Percentiles rank a stretch among this genome's conserved stretches.
Conservation (phyloP, 2,888 invertebrate species). For the Subacronicta megacephala region DNA sequence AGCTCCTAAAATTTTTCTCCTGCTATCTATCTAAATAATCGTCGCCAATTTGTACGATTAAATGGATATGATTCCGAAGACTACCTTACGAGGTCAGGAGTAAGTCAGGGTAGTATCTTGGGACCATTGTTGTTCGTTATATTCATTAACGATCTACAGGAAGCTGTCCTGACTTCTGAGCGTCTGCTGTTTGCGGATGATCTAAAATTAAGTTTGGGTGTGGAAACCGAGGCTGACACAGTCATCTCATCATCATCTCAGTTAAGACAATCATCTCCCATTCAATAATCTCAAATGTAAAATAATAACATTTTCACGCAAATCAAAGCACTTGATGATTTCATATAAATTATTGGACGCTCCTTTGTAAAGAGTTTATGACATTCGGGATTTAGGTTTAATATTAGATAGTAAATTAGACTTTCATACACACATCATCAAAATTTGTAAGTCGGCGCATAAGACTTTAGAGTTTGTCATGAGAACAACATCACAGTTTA, state of each 20-base stretch:
- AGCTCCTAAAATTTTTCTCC: neutral
- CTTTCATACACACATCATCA: slow-evolving; percentile 6
- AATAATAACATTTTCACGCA: neutral
- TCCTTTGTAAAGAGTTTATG: slow-evolving; percentile 6
- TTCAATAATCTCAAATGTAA: neutral
- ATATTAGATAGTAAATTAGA: slow-evolving; percentile 5
- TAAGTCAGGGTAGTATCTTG: slow-evolving; percentile 11
- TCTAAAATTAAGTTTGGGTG: neutral
- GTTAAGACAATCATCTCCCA: neutral
- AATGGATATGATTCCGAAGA: slow-evolving; percentile 1
- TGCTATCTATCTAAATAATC: slow-evolving; percentile 1
- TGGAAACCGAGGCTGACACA: neutral
- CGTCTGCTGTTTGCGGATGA: slow-evolving; percentile 8
- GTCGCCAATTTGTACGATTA: slow-evolving; percentile 2
- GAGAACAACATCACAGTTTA: slow-evolving; percentile 8
- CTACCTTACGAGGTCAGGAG: slow-evolving; percentile 9
- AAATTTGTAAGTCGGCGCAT: slow-evolving; percentile 10
- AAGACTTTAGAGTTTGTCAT: slow-evolving; percentile 8
- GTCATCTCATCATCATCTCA: too few species aligned
- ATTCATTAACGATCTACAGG: slow-evolving; percentile 3
- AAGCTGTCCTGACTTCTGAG: neutral
- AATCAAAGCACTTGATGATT: slow-evolving; percentile 2
- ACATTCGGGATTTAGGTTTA: slow-evolving; percentile 8
- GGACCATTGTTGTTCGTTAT: slow-evolving; percentile 8
- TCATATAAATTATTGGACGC: slow-evolving; percentile 1